A percentile compares a stretch with the other conserved stretches of the same genome.
These are phyloP conservation scores for Apoderus coryli DNA, from an alignment of 2,888 invertebrate genomes.

Conservation along the genomic window DNA sequence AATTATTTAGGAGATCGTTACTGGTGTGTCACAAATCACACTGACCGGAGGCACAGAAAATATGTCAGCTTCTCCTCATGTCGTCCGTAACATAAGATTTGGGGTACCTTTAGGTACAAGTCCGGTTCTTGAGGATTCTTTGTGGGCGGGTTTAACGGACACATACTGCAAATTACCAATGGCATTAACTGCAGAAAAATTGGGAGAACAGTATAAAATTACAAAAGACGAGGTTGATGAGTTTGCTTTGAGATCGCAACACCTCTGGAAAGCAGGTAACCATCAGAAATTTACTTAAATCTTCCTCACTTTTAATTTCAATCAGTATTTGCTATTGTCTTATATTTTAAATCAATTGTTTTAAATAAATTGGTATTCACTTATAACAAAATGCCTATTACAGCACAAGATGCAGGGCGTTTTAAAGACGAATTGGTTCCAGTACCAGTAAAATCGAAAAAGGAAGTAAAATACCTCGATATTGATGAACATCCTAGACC, in stretches of 20 bases:
- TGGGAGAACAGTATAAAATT: conserved; percentile 72
- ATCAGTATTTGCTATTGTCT: too few relatives aligned
- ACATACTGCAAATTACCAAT: conserved; percentile 82
- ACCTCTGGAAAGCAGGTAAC: conserved; percentile 75
- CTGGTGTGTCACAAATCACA: conserved; percentile 72
- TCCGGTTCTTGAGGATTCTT: conserved; percentile 68
- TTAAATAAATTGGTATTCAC: too few relatives aligned
- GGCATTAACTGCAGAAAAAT: conserved; percentile 91
- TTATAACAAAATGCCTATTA: too few relatives aligned
- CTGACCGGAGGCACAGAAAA: conserved; percentile 89
- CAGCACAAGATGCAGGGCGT: conserved; percentile 74
- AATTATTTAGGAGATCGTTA: conserved; percentile 56
- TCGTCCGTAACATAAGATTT: conserved; percentile 72
- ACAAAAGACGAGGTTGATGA: conserved; percentile 72
- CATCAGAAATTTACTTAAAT: too few relatives aligned
- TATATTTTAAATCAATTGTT: too few relatives aligned
- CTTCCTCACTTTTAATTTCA: too few relatives aligned
- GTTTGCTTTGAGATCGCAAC: conserved; percentile 75
- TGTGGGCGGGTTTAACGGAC: conserved; percentile 85
- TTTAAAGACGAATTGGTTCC: conserved; percentile 87
- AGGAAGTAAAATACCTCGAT: conserved; percentile 61
- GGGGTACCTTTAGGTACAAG: conserved; percentile 72
- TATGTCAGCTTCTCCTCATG: conserved; percentile 88
- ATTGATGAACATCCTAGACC: conserved; percentile 91
- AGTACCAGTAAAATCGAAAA: conserved; percentile 69